These are phyloP conservation scores for Sepiola atlantica DNA, from an alignment of 2,888 invertebrate genomes.

Conservation along the genomic window DNA sequence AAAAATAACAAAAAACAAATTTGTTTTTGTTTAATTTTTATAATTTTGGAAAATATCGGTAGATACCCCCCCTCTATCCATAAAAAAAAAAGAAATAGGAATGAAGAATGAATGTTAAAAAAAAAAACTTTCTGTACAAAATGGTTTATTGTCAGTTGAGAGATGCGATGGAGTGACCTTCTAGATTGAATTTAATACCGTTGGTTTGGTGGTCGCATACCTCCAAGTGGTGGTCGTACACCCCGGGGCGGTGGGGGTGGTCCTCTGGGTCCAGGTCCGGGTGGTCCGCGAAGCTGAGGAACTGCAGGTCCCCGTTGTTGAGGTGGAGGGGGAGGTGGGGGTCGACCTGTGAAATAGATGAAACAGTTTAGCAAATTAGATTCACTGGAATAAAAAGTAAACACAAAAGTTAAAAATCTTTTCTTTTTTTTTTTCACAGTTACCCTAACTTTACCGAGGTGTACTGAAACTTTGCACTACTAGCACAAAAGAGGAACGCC, in stretches of 20 bases:
- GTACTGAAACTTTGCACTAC: no score
- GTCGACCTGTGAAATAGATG: constrained; percentile 49
- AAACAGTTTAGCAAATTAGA: no score
- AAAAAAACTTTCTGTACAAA: background rate
- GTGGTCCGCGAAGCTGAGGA: constrained; percentile 56
- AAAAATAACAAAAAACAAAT: background rate
- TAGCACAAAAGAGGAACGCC: no score
- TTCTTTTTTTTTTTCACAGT: no score
- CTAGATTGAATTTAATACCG: background rate
- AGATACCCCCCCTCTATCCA: background rate
- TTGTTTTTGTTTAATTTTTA: background rate
- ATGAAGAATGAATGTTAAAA: background rate
- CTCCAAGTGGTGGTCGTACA: constrained; percentile 58
- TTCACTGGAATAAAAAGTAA: no score
- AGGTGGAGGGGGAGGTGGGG: constrained; percentile 56
- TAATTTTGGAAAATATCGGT: background rate
- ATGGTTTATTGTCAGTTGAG: background rate
- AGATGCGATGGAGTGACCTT: background rate
- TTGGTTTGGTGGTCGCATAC: constrained; percentile 50
- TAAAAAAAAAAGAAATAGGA: background rate
- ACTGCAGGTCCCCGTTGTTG: constrained; percentile 50
- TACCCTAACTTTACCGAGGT: no score
- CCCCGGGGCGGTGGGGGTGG: constrained; percentile 57
- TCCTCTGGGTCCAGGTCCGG: constrained; percentile 54
- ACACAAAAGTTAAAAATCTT: no score